Base-by-base conservation (phyloP, 2,888 invertebrate genomes). In the Campaea margaritaria region DNA sequence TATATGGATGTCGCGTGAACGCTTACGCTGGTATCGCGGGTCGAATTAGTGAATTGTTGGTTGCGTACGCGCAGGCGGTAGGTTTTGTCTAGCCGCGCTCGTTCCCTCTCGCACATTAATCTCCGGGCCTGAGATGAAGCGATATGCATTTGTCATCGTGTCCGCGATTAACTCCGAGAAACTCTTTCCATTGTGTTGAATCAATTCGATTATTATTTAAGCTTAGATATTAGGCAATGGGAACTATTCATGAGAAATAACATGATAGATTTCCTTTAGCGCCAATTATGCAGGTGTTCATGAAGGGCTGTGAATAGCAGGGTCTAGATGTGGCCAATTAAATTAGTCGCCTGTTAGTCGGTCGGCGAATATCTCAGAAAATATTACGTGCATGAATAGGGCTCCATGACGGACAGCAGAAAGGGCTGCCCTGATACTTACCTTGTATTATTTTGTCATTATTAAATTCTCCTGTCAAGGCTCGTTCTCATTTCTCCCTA, bases 381-480 rank as follows among this genome's bases (percentile, higher is more conserved):
- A 88, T 90, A 91, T 91, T 87, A 89, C 81, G 83, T 86, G 86
- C 87, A 88, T 89, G 89, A 88, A 91, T 90, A 89, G 91, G 85
- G 81, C 75, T 81, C 88, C 85, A 91, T 92, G 92, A 92, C 82
- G 85, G 92, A 92, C 92, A 92, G 91, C 88, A 91, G 86, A 92
- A 92, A 92, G 92, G 91, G 81, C 82, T 83, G 85, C 87, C 86
- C 87, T 89, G 89, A 89, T 85, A 88, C 83, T 87, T 88, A 83
- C 85, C 89, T 89, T 87, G 91, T 91, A 92, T 92, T 92, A 92
- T 92, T 92, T 92, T 92, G 92, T 92, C 91, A 92, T 92, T 91
- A 92, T 92, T 92, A 92, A 92, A 92, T 92, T 92, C 92, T 83
- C 79, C 85, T 90, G 92, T 92, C 92, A 91, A 82, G 82, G 75